Evolutionary conservation across 2,113 vertebrate species (phyloP).

Genomic region (Tyto alba): DNA sequence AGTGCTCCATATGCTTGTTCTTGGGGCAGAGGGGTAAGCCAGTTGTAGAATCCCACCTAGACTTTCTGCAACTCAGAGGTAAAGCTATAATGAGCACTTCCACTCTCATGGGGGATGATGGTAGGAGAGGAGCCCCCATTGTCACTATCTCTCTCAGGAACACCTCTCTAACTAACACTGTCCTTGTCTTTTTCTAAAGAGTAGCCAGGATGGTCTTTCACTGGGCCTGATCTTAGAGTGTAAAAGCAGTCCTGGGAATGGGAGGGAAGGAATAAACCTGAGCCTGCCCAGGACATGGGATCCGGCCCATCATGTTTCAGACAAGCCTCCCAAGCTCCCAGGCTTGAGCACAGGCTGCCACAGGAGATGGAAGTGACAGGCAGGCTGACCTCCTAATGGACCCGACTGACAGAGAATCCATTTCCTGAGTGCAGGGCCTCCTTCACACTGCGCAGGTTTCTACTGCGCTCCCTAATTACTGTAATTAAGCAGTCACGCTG

Average conservation of each 20-base stretch:
- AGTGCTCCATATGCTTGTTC: neutral
- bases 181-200: neutral
- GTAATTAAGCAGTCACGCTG: constrained; percentile 67
- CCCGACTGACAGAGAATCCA: neutral
- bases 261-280: neutral
- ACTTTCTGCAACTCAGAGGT: neutral
- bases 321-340: neutral
- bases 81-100: neutral
- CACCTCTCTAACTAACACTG: neutral
- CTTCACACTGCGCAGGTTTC: neutral
- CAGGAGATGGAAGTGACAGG: neutral
- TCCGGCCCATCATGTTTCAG: neutral
- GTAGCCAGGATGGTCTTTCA: neutral
- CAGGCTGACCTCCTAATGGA: neutral
- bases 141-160: neutral
- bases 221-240: neutral
- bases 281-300: neutral
- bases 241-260: neutral
- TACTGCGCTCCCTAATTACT: constrained; percentile 34
- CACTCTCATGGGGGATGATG: neutral
- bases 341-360: neutral
- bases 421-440: neutral
- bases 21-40: neutral
- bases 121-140: neutral
- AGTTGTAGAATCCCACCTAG: neutral